phyloP scores from a whole-genome alignment of 2,113 vertebrate species.

The Otocyon megalotis region DNA sequence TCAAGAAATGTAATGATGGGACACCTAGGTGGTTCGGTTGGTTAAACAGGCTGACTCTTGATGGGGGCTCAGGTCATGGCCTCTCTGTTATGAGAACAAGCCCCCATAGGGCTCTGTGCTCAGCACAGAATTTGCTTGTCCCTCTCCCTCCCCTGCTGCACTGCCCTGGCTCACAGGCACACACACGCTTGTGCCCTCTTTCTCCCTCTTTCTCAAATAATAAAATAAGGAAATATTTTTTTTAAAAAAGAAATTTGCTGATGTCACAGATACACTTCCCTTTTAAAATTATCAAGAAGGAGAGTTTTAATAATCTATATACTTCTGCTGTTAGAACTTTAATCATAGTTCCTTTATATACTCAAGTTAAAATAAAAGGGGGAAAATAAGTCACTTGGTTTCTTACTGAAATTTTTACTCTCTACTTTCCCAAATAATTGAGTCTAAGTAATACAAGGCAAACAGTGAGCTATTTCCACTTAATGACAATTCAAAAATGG shows the following conservation, averaged over 20 bases:
- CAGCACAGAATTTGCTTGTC: no score
- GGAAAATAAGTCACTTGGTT: neutral
- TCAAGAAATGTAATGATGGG: constrained; percentile 5
- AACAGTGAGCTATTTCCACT: constrained; percentile 40
- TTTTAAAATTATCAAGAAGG: neutral
- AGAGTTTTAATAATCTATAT: neutral
- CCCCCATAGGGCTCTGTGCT: no score
- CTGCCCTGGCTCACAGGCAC: neutral
- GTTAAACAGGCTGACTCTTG: neutral
- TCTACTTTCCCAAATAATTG: constrained; percentile 45
- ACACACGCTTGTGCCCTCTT: no score
- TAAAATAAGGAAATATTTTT: neutral
- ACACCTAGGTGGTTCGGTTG: neutral
- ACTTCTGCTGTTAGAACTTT: neutral
- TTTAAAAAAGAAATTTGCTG: neutral
- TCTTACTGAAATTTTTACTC: constrained; percentile 53
- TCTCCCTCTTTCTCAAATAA: neutral
- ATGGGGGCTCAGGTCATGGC: neutral
- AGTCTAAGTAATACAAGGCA: neutral
- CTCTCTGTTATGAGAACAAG: neutral
- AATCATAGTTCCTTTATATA: neutral
- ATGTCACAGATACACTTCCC: neutral
- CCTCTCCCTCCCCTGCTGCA: neutral
- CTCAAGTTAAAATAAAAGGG: neutral
- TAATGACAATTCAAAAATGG: constrained; percentile 42